phyloP scores from a whole-genome alignment of 2,113 vertebrate species.

The Scophthalmus maximus region DNA sequence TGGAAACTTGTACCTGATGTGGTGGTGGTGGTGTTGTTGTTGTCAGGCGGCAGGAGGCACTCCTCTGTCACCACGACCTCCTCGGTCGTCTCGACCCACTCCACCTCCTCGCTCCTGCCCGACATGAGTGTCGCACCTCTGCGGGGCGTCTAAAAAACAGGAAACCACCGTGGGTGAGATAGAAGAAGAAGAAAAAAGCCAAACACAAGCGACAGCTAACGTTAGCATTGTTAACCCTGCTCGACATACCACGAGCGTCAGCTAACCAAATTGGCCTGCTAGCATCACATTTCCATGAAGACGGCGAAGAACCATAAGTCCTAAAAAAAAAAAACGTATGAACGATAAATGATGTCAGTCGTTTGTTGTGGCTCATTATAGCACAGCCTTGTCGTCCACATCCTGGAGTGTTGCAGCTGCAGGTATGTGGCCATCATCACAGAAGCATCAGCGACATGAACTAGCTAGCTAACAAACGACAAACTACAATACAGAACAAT shows the following conservation, averaged over 20 bases:
- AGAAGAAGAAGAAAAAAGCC: not conserved
- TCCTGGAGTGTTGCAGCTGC: too few species aligned
- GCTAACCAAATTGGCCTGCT: not conserved
- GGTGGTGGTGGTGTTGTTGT: not conserved
- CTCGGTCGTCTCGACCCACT: constrained; percentile 72
- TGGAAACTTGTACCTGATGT: constrained; percentile 46
- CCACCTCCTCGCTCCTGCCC: constrained; percentile 38
- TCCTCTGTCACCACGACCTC: constrained; percentile 70
- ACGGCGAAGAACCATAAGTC: too few species aligned
- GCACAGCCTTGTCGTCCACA: too few species aligned
- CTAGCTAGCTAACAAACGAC: too few species aligned
- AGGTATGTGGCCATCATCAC: too few species aligned
- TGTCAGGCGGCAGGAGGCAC: constrained; percentile 20
- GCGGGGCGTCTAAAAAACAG: not conserved
- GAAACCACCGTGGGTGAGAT: not conserved
- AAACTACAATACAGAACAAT: too few species aligned
- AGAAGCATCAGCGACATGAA: too few species aligned
- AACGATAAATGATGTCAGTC: too few species aligned
- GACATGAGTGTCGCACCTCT: constrained; percentile 60
- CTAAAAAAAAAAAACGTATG: too few species aligned
- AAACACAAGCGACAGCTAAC: not conserved
- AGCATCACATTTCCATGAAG: not conserved
- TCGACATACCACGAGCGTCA: not conserved
- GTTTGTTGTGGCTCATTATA: too few species aligned
- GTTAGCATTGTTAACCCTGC: constrained; percentile 4